Evolutionary conservation across 2,113 vertebrate genomes (phyloP).

Genomic region (Pterocles burchelli): DNA sequence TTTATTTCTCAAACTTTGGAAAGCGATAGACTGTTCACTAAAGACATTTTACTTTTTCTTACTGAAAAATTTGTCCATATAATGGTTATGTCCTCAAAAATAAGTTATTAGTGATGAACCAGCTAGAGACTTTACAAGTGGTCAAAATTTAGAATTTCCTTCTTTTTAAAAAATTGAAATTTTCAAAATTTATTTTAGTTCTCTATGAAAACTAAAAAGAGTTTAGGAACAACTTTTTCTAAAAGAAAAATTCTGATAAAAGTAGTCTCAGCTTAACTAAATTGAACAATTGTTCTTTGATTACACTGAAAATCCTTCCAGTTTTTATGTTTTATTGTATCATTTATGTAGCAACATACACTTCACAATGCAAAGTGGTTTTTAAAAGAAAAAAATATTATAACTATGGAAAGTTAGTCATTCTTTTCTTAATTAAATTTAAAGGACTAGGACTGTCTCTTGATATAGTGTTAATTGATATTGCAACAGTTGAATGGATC

Average conservation of each 20-base stretch:
- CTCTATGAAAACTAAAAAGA: neutral
- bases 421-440: neutral
- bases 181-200: neutral
- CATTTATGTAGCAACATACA: neutral
- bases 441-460: neutral
- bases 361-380: neutral
- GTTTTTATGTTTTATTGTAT: neutral
- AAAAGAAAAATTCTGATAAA: neutral
- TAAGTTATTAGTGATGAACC: neutral
- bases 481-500: neutral
- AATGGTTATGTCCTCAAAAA: neutral
- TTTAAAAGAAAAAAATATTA: neutral
- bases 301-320: neutral
- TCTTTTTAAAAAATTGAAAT: rapidly evolving
- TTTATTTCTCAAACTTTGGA: neutral
- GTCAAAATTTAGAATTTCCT: neutral
- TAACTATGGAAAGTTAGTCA: neutral
- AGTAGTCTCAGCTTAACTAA: rapidly evolving
- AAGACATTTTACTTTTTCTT: neutral
- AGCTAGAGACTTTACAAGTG: neutral
- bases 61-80: neutral
- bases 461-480: neutral
- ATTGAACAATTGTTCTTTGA: rapidly evolving
- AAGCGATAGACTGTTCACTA: neutral
- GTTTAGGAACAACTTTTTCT: neutral